A percentile compares a stretch with the other conserved stretches of the same genome.
Conservation (phyloP, 2,113 vertebrate species). For the Scophthalmus maximus region DNA sequence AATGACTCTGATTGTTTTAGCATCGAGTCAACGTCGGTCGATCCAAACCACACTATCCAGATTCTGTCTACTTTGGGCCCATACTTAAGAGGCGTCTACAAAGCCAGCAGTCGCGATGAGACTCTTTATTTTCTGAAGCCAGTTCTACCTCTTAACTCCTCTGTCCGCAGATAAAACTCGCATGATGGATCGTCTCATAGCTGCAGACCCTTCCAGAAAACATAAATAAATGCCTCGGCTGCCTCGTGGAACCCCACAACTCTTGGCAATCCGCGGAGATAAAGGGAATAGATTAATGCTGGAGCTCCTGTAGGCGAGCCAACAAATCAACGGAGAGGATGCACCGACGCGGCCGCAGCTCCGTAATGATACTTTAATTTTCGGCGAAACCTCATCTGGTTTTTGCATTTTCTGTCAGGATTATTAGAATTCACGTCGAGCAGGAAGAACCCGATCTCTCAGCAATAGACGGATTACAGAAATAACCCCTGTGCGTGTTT, state of each 20-base stretch:
- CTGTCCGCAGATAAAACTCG: constrained; percentile 61
- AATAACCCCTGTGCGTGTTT: constrained; percentile 2
- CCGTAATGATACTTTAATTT: constrained; percentile 62
- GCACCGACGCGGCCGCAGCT: constrained; percentile 43
- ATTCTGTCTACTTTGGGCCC: constrained; percentile 29
- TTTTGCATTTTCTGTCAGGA: constrained; percentile 51
- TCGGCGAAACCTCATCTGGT: constrained; percentile 56
- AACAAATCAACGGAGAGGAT: constrained; percentile 56
- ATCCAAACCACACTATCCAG: constrained; percentile 64
- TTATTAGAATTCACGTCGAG: constrained; percentile 23
- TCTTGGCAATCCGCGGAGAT: constrained; percentile 61
- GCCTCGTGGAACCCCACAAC: constrained; percentile 50
- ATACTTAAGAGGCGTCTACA: constrained; percentile 8
- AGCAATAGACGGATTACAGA: constrained; percentile 24
- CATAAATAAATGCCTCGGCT: constrained; percentile 58
- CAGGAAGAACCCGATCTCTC: constrained; percentile 20
- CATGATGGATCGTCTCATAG: constrained; percentile 57
- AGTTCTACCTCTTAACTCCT: constrained; percentile 45
- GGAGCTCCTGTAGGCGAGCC: constrained; percentile 49
- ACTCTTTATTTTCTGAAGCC: constrained; percentile 19
- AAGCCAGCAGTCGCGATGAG: constrained; percentile 53
- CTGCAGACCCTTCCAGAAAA: constrained; percentile 51
- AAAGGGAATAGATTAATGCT: constrained; percentile 63
- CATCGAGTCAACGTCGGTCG: constrained; percentile 38
- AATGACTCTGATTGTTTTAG: constrained; percentile 72